Evolutionary conservation across 2,797 vertebrate species (phyloP), one percentile per base, ranked within the genome.

Genomic region (Capromys pilorides): DNA sequence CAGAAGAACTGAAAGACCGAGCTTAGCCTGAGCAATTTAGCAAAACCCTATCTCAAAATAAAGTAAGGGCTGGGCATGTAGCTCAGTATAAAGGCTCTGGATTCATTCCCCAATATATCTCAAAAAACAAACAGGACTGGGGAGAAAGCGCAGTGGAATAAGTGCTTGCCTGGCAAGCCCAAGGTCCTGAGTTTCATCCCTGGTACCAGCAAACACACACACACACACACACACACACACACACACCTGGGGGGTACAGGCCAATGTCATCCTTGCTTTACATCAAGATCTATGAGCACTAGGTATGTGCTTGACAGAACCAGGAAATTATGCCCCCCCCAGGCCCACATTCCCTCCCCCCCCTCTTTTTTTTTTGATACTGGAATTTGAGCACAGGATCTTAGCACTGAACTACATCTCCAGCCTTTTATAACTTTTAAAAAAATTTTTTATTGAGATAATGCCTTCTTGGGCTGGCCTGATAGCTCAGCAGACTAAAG

Each of bases 251-350:
- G 28, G n/a, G 41, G 19, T 54, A 28, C 24, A 95, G 89, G 36
- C 36, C 80, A 62, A 62, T 10, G 24, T 22, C 71, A 95, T 67
- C 54, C n/a, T 86, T 18, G 71, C 71, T 93, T 95, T 93, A 91
- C 87, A 91, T 28, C 54, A 66, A 86, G 33, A 49, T 88, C 51
- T 31, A 78, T 67, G 77, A 28, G 84, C 16, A 90, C 13, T 64
- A 59, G 59, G 41, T 18, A 91, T 5, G 80, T 31, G 19, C 62
- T 64, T 86, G 75, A 59, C 45, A 94, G 36, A 86, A 49, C 28
- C 59, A 24, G 82, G 59, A 77, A 83, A 95, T 31, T 51, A 77
- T 12, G 16, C 61, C 21, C 54, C 8, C 8, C 73, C 66, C 14
- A 26, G 49, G 75, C 8, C 36, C 71, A 96, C 13, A 59, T 62